phyloP scores from a whole-genome alignment of 2,888 invertebrate genomes.

The Trissolcus brochymenae region DNA sequence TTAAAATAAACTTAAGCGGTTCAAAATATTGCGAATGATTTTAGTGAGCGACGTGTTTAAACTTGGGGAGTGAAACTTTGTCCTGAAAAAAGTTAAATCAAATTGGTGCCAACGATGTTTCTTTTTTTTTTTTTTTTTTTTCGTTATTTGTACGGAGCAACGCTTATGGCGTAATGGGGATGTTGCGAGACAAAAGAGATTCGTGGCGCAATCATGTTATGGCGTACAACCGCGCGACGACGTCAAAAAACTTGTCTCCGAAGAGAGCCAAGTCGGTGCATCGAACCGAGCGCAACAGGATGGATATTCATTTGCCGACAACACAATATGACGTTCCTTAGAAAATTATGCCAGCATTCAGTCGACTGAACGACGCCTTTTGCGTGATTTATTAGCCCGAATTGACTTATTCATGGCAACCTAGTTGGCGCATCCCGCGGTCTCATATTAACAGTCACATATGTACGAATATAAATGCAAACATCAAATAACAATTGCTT shows the following conservation, averaged over 20 bases:
- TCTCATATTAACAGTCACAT: conserved; percentile 30
- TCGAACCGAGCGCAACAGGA: conserved; percentile 13
- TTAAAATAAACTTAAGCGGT: no score
- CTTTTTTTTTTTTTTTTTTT: conserved; percentile 47
- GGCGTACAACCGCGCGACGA: conserved; percentile 20
- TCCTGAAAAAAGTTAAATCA: conserved; percentile 43
- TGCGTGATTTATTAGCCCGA: conserved; percentile 35
- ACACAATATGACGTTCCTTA: conserved; percentile 27
- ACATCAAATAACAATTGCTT: conserved; percentile 31
- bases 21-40: conserved; percentile 41
- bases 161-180: conserved; percentile 23
- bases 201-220: conserved; percentile 11
- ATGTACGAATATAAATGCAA: no score
- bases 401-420: conserved; percentile 43
- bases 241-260: conserved; percentile 19
- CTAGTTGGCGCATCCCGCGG: conserved; percentile 11
- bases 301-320: conserved; percentile 29
- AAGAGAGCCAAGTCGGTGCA: neutral
- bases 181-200: conserved; percentile 37
- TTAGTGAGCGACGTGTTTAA: conserved; percentile 13
- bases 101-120: conserved; percentile 36
- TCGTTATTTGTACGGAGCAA: conserved; percentile 13
- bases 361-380: conserved; percentile 17
- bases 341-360: conserved; percentile 50
- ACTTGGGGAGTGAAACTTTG: conserved; percentile 9